Conservation (phyloP, 1,140 invertebrate genomes). For the Neoseiulus cucumeris region DNA sequence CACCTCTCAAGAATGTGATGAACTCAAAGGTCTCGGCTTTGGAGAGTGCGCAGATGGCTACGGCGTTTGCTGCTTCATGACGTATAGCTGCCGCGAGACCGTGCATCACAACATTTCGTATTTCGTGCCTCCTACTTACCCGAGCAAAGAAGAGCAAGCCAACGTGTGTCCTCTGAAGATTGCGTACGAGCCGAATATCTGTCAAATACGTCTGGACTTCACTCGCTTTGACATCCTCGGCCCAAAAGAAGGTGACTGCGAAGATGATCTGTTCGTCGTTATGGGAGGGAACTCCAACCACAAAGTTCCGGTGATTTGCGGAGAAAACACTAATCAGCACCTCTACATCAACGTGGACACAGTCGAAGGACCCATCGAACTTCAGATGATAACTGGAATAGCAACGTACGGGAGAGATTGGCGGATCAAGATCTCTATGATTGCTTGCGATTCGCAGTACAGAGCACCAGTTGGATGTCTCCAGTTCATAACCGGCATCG, state of each 20-base stretch:
- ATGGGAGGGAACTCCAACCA: conserved; percentile 44
- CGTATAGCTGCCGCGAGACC: conserved; percentile 45
- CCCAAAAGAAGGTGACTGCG: conserved; percentile 46
- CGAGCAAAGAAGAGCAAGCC: conserved; percentile 33
- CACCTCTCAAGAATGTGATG: conserved; percentile 25
- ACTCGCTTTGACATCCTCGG: conserved; percentile 34
- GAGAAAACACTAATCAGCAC: conserved; percentile 56
- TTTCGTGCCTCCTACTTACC: conserved; percentile 55
- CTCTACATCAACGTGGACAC: no score
- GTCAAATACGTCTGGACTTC: conserved; percentile 53
- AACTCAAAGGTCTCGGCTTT: conserved; percentile 15
- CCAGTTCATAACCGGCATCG: conserved; percentile 44
- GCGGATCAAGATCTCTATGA: conserved; percentile 53
- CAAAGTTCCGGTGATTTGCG: conserved; percentile 48
- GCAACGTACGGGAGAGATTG: conserved; percentile 43
- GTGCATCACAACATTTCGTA: conserved; percentile 59
- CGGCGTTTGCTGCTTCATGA: conserved; percentile 23
- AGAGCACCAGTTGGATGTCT: conserved; percentile 51
- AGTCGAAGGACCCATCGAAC: conserved; percentile 35
- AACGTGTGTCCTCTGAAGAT: no score
- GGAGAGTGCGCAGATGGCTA: conserved; percentile 21
- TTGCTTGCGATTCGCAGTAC: conserved; percentile 37
- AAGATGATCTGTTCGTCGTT: conserved; percentile 44
- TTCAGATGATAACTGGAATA: conserved; percentile 39
- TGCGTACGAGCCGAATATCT: not conserved